A percentile compares a stretch with the other conserved stretches of the same genome.
Conservation (phyloP, 2,888 invertebrate species). For the Tribolium freemani region DNA sequence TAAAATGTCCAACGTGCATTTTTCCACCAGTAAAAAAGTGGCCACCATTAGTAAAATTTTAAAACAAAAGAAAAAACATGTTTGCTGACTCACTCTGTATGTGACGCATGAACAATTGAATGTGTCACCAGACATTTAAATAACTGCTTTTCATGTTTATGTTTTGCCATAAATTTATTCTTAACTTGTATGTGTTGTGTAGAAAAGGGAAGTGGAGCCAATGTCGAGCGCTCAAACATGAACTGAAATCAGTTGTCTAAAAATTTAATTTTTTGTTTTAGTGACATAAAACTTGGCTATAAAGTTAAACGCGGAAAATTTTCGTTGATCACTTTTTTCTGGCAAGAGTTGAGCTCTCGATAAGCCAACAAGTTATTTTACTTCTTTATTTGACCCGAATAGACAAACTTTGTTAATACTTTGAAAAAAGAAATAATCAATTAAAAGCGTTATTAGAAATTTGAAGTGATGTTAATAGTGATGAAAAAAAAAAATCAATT, state of each 20-base stretch:
- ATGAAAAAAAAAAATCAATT: constrained; percentile 4
- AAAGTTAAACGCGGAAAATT: constrained; percentile 19
- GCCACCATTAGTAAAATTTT: not conserved
- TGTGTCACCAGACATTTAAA: constrained; percentile 15
- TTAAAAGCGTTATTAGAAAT: constrained; percentile 13
- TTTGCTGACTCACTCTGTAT: constrained; percentile 28
- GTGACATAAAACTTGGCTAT: constrained; percentile 10
- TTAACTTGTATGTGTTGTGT: constrained; percentile 14
- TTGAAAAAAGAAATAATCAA: constrained; percentile 3
- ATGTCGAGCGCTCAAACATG: not conserved
- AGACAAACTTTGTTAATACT: not conserved
- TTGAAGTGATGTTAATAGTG: not conserved
- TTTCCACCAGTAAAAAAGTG: not conserved
- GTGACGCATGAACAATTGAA: constrained; percentile 4
- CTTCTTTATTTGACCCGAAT: constrained; percentile 1
- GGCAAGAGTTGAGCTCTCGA: not conserved
- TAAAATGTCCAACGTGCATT: constrained; percentile 20
- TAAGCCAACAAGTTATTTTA: constrained; percentile 10
- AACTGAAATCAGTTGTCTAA: not conserved
- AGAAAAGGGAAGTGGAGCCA: constrained; percentile 9
- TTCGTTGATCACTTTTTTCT: constrained; percentile 20
- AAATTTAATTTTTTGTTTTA: constrained; percentile 3
- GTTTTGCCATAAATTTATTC: constrained; percentile 33
- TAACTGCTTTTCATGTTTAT: constrained; percentile 27
- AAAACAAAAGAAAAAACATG: constrained; percentile 15